Evolutionary conservation across 2,113 vertebrate species (phyloP).

Genomic region (Neodontobutis hainanensis): DNA sequence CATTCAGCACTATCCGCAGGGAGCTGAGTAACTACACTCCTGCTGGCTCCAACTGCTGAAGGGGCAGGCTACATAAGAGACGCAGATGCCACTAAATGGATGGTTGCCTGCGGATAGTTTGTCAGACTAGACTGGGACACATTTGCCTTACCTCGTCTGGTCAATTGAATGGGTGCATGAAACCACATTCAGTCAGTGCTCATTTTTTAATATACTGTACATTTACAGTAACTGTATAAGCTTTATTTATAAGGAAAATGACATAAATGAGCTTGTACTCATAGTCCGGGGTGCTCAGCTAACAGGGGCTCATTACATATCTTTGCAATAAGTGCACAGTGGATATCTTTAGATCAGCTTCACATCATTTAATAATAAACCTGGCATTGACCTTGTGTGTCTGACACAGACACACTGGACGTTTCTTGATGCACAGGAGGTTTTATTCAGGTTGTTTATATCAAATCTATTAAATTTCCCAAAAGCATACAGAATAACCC

Average conservation of each 20-base stretch:
- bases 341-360: conserved; percentile 25
- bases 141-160: conserved; percentile 55
- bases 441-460: conserved; percentile 23
- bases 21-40: conserved; percentile 96
- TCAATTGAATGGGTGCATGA: conserved; percentile 40
- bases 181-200: conserved; percentile 38
- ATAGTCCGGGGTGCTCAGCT: conserved; percentile 42
- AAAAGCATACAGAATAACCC: not conserved
- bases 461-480: not conserved
- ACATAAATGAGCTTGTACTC: conserved; percentile 30
- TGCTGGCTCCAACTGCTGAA: conserved; percentile 91
- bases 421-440: conserved; percentile 18
- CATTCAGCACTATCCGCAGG: conserved; percentile 93
- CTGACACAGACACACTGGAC: conserved; percentile 25
- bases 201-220: conserved; percentile 16
- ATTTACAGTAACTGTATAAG: conserved; percentile 32
- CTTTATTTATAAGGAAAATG: conserved; percentile 29
- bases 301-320: conserved; percentile 43
- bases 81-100: conserved; percentile 22
- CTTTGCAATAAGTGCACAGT: conserved; percentile 8
- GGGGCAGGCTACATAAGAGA: conserved; percentile 27
- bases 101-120: conserved; percentile 34
- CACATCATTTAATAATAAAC: conserved; percentile 33
- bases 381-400: conserved; percentile 43
- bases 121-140: conserved; percentile 38